These are phyloP conservation scores for Zophobas atratus DNA, from an alignment of 1,140 invertebrate genomes.

Conservation along the genomic window DNA sequence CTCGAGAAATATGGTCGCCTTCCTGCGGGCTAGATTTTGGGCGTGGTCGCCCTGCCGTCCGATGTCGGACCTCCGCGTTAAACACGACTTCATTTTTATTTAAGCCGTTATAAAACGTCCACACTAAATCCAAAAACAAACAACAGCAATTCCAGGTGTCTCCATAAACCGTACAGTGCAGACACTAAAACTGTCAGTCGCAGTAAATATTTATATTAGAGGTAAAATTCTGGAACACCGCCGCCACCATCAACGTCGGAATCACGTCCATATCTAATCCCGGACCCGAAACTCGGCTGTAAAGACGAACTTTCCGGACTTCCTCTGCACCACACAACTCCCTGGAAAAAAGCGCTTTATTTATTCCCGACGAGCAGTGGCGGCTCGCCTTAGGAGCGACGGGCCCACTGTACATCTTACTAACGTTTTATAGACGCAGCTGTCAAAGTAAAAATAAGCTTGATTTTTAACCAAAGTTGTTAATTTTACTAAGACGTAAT, in stretches of 20 bases:
- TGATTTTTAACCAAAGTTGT: too few species aligned
- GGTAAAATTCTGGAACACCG: constrained; percentile 47
- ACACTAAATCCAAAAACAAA: constrained; percentile 51
- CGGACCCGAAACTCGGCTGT: constrained; percentile 22
- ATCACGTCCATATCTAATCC: constrained; percentile 42
- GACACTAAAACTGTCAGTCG: constrained; percentile 49
- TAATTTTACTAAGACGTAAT: too few species aligned
- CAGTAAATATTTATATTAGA: constrained; percentile 50
- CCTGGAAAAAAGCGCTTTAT: constrained; percentile 35
- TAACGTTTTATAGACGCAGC: too few species aligned
- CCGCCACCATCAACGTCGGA: constrained; percentile 37
- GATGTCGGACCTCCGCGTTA: constrained; percentile 4
- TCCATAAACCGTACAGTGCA: constrained; percentile 44
- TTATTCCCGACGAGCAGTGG: constrained; percentile 18
- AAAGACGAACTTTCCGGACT: constrained; percentile 24
- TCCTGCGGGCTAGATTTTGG: background rate
- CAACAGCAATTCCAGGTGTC: constrained; percentile 51
- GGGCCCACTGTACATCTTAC: too few species aligned
- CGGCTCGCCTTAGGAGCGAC: too few species aligned
- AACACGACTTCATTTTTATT: constrained; percentile 47
- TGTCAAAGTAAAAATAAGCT: too few species aligned
- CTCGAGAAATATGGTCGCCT: too few species aligned
- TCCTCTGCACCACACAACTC: constrained; percentile 21
- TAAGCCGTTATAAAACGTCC: constrained; percentile 42
- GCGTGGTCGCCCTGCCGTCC: constrained; percentile 1